Conservation (phyloP, 2,113 vertebrate genomes). For the Rallus limicola region DNA sequence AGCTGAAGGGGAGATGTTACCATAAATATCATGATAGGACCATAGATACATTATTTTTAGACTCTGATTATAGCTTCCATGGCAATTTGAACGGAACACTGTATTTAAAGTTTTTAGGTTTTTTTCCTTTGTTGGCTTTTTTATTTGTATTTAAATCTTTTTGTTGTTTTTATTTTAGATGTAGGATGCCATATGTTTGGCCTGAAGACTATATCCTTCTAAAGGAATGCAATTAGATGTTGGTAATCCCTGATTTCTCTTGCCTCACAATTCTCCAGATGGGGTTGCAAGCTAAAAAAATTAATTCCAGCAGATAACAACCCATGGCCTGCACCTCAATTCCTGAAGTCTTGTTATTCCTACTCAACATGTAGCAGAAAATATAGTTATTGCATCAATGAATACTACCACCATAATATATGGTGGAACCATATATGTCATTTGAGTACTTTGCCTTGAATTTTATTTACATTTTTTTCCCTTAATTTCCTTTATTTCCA, state of each 20-base stretch:
- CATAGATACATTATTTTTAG: rapidly evolving
- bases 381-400: rapidly evolving
- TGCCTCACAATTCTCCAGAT: not conserved
- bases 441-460: not conserved
- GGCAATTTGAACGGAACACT: not conserved
- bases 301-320: not conserved
- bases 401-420: not conserved
- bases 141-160: too few relatives aligned
- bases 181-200: not conserved
- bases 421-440: rapidly evolving
- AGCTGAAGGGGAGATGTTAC: not conserved
- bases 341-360: not conserved
- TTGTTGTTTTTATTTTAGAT: not conserved
- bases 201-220: not conserved
- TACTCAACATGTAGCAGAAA: not conserved
- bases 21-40: not conserved
- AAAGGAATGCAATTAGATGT: not conserved
- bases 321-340: not conserved
- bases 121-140: not conserved
- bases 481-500: not conserved
- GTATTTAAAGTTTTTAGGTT: not conserved
- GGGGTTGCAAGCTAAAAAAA: not conserved
- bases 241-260: not conserved
- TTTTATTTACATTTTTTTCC: not conserved
- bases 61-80: not conserved